phyloP scores from a whole-genome alignment of 2,888 invertebrate species.

The Mythimna impura region DNA sequence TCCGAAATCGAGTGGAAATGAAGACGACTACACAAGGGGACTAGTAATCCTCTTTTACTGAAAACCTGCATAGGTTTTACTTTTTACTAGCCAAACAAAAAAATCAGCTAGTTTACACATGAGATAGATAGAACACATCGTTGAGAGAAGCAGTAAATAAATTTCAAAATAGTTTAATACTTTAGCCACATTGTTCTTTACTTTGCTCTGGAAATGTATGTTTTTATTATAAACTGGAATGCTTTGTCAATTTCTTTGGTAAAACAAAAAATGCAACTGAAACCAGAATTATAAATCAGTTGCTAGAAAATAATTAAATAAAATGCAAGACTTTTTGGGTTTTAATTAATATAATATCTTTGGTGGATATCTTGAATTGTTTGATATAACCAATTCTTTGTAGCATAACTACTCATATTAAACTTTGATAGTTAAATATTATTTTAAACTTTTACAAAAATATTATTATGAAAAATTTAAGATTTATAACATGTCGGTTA shows the following conservation, averaged over 20 bases:
- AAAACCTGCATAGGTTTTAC: not conserved
- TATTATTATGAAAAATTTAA: constrained; percentile 34
- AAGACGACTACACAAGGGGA: not conserved
- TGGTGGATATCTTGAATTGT: constrained; percentile 39
- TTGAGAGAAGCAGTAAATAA: not conserved
- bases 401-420: constrained; percentile 11
- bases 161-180: not conserved
- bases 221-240: not conserved
- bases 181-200: not conserved
- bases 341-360: constrained; percentile 42
- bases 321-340: constrained; percentile 25
- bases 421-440: constrained; percentile 12
- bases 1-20: not conserved
- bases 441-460: too few relatives aligned
- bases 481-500: constrained; percentile 21
- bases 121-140: not conserved
- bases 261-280: constrained; percentile 4
- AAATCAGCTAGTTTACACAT: not conserved
- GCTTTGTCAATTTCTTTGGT: constrained; percentile 35
- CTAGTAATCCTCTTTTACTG: not conserved
- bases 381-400: constrained; percentile 31
- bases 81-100: not conserved
- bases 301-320: not conserved
- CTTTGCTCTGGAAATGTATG: not conserved
- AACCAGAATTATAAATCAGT: not conserved